These are phyloP conservation scores for Austrofundulus limnaeus DNA, from an alignment of 2,113 vertebrate species.

Conservation along the genomic window DNA sequence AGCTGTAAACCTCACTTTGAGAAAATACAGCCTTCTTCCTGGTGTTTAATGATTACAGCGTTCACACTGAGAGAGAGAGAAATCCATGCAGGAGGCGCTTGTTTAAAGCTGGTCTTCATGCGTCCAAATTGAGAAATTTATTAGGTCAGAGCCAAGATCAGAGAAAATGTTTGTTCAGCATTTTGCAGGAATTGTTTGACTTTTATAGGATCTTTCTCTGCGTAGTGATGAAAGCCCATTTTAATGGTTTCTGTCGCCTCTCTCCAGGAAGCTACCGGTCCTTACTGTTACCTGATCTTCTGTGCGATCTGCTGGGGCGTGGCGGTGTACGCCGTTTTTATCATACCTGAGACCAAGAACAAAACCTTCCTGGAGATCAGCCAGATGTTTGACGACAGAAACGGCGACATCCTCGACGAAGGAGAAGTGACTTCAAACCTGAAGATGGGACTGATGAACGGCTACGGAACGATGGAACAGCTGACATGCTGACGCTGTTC, in stretches of 20 bases:
- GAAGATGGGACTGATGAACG: conserved; percentile 70
- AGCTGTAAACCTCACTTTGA: too few relatives aligned
- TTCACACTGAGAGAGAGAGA: too few relatives aligned
- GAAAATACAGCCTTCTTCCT: too few relatives aligned
- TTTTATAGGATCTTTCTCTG: too few relatives aligned
- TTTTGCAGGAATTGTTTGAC: too few relatives aligned
- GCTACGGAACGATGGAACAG: conserved; percentile 71
- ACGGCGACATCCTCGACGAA: conserved; percentile 48
- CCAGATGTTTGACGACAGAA: conserved; percentile 77
- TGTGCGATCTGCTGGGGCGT: conserved; percentile 81
- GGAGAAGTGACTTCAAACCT: conserved; percentile 48
- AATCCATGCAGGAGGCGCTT: too few relatives aligned
- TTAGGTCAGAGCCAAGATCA: too few relatives aligned
- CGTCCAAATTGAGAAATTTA: too few relatives aligned
- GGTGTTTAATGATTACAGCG: too few relatives aligned
- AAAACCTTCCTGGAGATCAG: conserved; percentile 93
- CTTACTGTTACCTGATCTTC: conserved; percentile 90
- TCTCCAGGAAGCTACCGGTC: conserved; percentile 80
- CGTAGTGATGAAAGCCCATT: too few relatives aligned
- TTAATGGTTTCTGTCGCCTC: not conserved
- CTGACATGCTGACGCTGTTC: not conserved
- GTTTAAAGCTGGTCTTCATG: too few relatives aligned
- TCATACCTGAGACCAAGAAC: conserved; percentile 90
- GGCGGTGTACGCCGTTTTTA: conserved; percentile 79
- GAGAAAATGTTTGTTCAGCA: too few relatives aligned